Evolutionary conservation across 2,797 vertebrate genomes (phyloP).

Genomic region (Scyliorhinus canicula): DNA sequence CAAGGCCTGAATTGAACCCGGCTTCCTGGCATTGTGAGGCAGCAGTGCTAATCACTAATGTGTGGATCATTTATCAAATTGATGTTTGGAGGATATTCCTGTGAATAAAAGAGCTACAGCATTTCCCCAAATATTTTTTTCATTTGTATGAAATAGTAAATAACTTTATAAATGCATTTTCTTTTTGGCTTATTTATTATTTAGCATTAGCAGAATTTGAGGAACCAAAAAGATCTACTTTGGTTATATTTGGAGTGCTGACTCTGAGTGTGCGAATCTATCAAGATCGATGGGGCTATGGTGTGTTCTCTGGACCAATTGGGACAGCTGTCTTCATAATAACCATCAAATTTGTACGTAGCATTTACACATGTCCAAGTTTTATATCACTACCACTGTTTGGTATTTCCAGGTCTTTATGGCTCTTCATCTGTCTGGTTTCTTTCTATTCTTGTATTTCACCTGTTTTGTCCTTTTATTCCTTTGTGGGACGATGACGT

Average conservation of each 20-base stretch:
- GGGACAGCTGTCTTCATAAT: constrained; percentile 86
- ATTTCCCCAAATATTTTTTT: neutral
- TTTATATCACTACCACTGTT: neutral
- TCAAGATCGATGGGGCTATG: constrained; percentile 87
- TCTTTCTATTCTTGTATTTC: neutral
- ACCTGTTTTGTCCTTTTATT: neutral
- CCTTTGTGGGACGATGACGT: too few relatives aligned
- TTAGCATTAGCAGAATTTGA: constrained; percentile 91
- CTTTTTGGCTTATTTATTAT: neutral
- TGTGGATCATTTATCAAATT: neutral
- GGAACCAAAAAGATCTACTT: constrained; percentile 80
- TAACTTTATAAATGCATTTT: neutral
- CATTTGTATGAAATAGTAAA: neutral
- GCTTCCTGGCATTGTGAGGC: too few relatives aligned
- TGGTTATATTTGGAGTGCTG: constrained; percentile 85
- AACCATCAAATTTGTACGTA: constrained; percentile 81
- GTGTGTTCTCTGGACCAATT: constrained; percentile 88
- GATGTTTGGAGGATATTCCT: neutral
- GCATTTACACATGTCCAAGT: neutral
- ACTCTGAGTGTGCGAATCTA: constrained; percentile 81
- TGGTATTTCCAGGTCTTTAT: neutral
- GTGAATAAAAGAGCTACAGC: neutral
- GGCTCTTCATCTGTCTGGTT: neutral
- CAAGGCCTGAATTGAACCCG: too few relatives aligned
- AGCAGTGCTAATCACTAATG: neutral